Conservation (phyloP, 1,140 invertebrate genomes). For the Tetraneura akinire region DNA sequence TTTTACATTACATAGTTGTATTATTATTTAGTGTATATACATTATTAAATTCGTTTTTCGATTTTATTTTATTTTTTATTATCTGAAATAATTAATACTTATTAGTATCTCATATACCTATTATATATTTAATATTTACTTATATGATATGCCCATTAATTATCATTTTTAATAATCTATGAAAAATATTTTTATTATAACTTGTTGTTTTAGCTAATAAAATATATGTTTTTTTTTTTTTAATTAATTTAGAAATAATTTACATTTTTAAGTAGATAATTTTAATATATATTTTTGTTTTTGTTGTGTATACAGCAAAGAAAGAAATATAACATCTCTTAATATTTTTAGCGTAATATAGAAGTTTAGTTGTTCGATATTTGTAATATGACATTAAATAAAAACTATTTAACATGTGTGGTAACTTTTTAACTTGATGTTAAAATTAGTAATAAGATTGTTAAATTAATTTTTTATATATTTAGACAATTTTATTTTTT, state of each 20-base stretch:
- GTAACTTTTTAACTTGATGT: no score
- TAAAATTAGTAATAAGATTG: background rate
- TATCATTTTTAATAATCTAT: background rate
- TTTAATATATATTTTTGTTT: no score
- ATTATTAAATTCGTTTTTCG: background rate
- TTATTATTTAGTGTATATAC: slow-evolving; percentile 1
- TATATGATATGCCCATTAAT: background rate
- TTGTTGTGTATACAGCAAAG: no score
- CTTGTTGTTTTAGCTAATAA: background rate
- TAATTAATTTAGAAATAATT: background rate
- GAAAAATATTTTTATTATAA: background rate
- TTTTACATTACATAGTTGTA: background rate
- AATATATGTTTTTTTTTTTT: background rate
- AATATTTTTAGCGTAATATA: no score
- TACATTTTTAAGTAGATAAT: no score
- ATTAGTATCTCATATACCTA: background rate
- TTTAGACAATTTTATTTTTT: slow-evolving; percentile 22
- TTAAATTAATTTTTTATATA: background rate
- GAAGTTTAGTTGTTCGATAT: no score
- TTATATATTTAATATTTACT: background rate
- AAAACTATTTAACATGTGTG: no score
- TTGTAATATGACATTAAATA: no score
- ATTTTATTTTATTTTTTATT: slow-evolving; percentile 4
- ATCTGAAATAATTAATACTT: slow-evolving; percentile 9
- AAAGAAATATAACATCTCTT: no score